phyloP scores from a whole-genome alignment of 2,113 vertebrate species.

The Siniperca knerii region DNA sequence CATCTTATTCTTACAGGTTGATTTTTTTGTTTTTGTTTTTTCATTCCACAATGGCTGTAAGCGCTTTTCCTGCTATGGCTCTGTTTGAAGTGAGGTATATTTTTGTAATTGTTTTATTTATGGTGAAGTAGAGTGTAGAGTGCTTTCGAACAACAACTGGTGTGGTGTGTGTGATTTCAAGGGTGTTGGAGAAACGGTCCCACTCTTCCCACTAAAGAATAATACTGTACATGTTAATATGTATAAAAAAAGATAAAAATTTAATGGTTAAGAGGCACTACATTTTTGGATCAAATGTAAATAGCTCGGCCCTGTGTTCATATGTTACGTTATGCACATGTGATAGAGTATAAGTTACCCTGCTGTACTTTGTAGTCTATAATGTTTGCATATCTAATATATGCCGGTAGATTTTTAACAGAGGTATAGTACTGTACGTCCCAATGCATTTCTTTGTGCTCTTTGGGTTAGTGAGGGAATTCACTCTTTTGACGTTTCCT shows the following conservation, averaged over 20 bases:
- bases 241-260: constrained; percentile 62
- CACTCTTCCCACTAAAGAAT: constrained; percentile 52
- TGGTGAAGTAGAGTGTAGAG: constrained; percentile 79
- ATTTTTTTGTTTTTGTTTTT: constrained; percentile 30
- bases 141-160: constrained; percentile 57
- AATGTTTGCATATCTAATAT: constrained; percentile 72
- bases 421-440: constrained; percentile 67
- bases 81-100: constrained; percentile 81
- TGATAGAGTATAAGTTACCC: constrained; percentile 64
- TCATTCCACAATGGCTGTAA: constrained; percentile 66
- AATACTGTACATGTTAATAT: constrained; percentile 75
- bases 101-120: constrained; percentile 84
- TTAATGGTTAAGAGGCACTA: constrained; percentile 42
- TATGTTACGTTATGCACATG: constrained; percentile 61
- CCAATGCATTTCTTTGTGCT: constrained; percentile 63
- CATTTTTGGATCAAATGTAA: constrained; percentile 73
- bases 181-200: constrained; percentile 53
- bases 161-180: constrained; percentile 32
- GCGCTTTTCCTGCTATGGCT: constrained; percentile 66
- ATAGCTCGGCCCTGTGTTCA: constrained; percentile 65
- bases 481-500: constrained; percentile 59
- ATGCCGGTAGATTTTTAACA: constrained; percentile 67
- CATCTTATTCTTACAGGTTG: constrained; percentile 25
- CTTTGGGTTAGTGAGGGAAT: constrained; percentile 45
- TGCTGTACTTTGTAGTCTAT: constrained; percentile 67